These are phyloP conservation scores for Sarcoramphus papa DNA, from an alignment of 2,797 vertebrate species.

Conservation along the genomic window DNA sequence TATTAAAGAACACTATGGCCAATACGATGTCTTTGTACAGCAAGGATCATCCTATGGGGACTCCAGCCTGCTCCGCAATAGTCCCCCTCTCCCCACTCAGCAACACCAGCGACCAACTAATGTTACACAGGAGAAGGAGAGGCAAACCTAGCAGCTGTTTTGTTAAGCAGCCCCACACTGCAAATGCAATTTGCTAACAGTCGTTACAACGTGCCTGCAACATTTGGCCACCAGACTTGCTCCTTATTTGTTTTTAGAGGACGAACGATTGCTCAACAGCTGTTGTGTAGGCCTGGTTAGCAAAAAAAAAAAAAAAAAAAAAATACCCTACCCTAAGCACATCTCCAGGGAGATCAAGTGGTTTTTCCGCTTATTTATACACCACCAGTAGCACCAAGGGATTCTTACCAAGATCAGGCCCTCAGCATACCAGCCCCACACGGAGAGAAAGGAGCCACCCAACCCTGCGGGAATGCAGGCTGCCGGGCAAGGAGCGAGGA, in stretches of 20 bases:
- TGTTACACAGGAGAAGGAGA: neutral
- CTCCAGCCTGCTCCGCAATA: accelerated
- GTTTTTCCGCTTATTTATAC: constrained; percentile 11
- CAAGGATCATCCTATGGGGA: accelerated
- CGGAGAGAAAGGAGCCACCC: neutral
- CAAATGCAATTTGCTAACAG: neutral
- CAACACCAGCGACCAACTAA: neutral
- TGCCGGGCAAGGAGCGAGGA: neutral
- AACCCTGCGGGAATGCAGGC: accelerated
- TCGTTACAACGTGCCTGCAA: constrained; percentile 48
- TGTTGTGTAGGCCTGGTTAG: constrained; percentile 21
- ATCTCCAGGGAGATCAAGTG: constrained; percentile 29
- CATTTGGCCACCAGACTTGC: constrained; percentile 79
- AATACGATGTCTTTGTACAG: accelerated
- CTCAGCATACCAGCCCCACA: neutral
- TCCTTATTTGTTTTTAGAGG: constrained; percentile 57
- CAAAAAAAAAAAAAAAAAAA: neutral
- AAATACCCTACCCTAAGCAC: neutral
- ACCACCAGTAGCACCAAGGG: neutral
- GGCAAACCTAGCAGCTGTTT: neutral
- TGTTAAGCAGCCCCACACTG: neutral
- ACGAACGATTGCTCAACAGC: constrained; percentile 53
- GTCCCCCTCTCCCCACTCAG: neutral
- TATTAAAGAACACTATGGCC: accelerated
- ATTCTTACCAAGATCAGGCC: neutral